These are phyloP conservation scores for Leuciscus waleckii DNA, from an alignment of 2,797 vertebrate species.

Conservation along the genomic window DNA sequence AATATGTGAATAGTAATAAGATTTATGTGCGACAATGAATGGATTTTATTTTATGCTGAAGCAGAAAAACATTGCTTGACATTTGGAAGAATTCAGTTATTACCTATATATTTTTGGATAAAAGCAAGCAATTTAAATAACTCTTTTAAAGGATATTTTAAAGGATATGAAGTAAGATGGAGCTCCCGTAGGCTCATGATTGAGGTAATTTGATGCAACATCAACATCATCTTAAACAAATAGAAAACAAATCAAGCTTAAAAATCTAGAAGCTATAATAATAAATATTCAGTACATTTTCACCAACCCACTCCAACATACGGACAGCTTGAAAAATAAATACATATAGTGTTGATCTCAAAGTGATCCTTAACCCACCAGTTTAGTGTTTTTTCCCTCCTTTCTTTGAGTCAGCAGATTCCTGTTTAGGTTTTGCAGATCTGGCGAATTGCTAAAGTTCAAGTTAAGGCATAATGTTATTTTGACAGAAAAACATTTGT, in stretches of 20 bases:
- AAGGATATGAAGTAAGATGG: conserved; percentile 85
- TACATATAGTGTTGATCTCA: neutral
- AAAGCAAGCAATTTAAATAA: neutral
- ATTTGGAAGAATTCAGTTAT: conserved; percentile 6
- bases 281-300: neutral
- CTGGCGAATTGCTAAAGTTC: conserved; percentile 91
- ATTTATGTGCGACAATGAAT: neutral
- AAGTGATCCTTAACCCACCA: conserved; percentile 71
- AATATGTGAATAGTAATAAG: conserved; percentile 10
- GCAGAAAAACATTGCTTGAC: neutral
- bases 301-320: neutral
- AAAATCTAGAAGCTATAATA: neutral
- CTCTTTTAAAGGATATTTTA: conserved; percentile 55
- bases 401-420: conserved; percentile 80
- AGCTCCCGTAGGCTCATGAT: conserved; percentile 76
- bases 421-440: conserved; percentile 93
- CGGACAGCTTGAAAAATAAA: neutral
- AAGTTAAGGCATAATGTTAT: conserved; percentile 77
- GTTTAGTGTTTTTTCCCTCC: conserved; percentile 68
- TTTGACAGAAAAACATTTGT: conserved; percentile 10
- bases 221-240: conserved; percentile 76
- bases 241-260: conserved; percentile 47
- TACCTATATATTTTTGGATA: neutral
- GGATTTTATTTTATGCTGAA: neutral
- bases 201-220: conserved; percentile 72